Base-by-base conservation (phyloP, 2,113 vertebrate species). In the Gasterosteus aculeatus region DNA sequence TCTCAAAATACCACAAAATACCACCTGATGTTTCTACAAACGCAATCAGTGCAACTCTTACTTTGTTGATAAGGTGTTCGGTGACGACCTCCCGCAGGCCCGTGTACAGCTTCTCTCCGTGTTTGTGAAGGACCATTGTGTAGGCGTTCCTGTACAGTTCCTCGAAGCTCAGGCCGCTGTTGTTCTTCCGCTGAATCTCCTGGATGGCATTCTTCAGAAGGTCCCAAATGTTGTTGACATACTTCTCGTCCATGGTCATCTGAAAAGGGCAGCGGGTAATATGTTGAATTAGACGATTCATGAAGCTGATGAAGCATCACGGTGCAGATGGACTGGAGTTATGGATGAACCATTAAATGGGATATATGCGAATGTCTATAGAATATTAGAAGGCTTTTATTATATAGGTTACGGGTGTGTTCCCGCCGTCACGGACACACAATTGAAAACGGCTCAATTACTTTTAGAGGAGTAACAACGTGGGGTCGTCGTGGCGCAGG, bases 161-260 rank as follows among this genome's bases (percentile, higher is more conserved):
- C 94, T 99, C 98, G 81, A 99, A 99, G 91, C 98, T 99, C 92
- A 99, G 95, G 65, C 98, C 98, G 10, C 98, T 99, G 92, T 99
- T 99, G 94, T 99, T 99, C 92, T 99, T 99, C 88, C 97, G 95
- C 94, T 99, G 98, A 88, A 99, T 99, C 94, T 99, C 98, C 93
- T 99, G 98, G 88, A 99, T 99, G 92, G 98, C 98, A 67, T 99
- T 99, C 93, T 99, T 99, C 72, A 99, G 93, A 82, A 99, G 97
- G 93, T 99, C 98, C 98, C 98, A 99, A 94, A 99, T 99, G 91
- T 97, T 99, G 93, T 99, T 99, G 88, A 99, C 98, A 64, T 99
- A 99, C 92, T 99, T 99, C 89, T 99, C 98, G 93, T 99, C 98
- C 98, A 99, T 99, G 72, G 98, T 99, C 98, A 99, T 99, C 98